These are phyloP conservation scores for Trachymyrmex septentrionalis DNA, from an alignment of 1,140 invertebrate species.

Conservation along the genomic window DNA sequence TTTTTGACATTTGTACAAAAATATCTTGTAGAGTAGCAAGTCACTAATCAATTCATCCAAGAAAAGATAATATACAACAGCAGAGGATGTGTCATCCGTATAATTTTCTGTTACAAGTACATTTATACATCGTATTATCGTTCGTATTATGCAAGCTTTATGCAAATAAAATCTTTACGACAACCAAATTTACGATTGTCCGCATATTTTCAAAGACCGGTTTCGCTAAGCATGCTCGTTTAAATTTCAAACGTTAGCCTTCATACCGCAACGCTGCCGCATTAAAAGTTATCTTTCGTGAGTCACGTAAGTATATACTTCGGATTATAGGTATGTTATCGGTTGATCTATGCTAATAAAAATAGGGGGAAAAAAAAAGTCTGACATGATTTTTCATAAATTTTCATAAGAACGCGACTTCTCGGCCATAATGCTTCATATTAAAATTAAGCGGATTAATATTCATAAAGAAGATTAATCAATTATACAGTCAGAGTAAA, in stretches of 20 bases:
- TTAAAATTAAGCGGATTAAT: constrained; percentile 19
- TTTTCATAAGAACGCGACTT: constrained; percentile 38
- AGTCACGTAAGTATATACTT: constrained; percentile 33
- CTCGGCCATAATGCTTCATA: neutral
- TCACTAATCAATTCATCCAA: neutral
- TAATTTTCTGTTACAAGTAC: constrained; percentile 15
- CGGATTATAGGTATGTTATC: constrained; percentile 19
- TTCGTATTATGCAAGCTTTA: constrained; percentile 21
- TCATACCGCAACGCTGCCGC: neutral
- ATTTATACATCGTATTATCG: neutral
- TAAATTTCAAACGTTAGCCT: constrained; percentile 39
- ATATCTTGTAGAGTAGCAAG: neutral
- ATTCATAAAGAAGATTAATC: constrained; percentile 35
- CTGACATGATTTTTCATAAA: constrained; percentile 31
- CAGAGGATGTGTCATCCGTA: neutral
- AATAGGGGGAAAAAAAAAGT: neutral
- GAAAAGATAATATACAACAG: neutral
- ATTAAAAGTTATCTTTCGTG: constrained; percentile 48
- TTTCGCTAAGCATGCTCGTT: constrained; percentile 36
- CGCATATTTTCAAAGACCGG: constrained; percentile 25
- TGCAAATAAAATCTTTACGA: constrained; percentile 37
- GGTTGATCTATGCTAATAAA: constrained; percentile 34
- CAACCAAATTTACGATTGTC: constrained; percentile 33
- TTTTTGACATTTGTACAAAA: neutral
- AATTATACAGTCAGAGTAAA: constrained; percentile 16